phyloP scores from a whole-genome alignment of 2,797 vertebrate genomes.

The Oceanodroma leucorhoa region DNA sequence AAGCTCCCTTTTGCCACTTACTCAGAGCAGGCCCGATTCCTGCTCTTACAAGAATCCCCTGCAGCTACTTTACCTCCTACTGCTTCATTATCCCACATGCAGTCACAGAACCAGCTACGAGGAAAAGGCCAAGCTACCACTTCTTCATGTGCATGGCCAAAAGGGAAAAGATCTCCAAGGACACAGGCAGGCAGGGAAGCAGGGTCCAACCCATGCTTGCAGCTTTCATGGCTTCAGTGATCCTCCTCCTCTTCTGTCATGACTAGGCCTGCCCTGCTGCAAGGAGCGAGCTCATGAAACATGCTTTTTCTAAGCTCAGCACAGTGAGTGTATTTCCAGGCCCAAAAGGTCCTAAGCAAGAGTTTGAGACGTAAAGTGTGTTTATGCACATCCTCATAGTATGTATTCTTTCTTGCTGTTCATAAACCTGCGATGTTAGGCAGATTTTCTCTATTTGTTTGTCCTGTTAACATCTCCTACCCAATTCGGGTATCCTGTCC shows the following conservation, averaged over 20 bases:
- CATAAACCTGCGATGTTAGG: not conserved
- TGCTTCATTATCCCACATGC: not conserved
- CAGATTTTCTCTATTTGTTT: not conserved
- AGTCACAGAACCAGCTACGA: not conserved
- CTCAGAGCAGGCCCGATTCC: not conserved
- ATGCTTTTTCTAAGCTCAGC: not conserved
- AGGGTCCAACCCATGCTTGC: not conserved
- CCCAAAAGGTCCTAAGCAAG: not conserved
- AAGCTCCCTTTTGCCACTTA: not conserved
- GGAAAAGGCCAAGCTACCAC: not conserved
- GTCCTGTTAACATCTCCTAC: not conserved
- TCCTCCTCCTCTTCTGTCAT: not conserved
- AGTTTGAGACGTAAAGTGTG: not conserved
- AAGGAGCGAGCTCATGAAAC: not conserved
- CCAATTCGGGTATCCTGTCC: not conserved
- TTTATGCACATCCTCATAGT: not conserved
- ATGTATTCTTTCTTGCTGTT: not conserved
- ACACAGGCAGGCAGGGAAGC: not conserved
- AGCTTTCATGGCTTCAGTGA: not conserved
- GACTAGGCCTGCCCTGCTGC: rapidly evolving
- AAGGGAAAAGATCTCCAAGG: not conserved
- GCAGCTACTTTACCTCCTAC: not conserved
- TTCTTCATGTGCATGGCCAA: not conserved
- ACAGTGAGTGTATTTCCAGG: rapidly evolving
- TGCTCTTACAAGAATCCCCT: not conserved